phyloP scores from a whole-genome alignment of 2,888 invertebrate species.

The Leucoptera coffeella region DNA sequence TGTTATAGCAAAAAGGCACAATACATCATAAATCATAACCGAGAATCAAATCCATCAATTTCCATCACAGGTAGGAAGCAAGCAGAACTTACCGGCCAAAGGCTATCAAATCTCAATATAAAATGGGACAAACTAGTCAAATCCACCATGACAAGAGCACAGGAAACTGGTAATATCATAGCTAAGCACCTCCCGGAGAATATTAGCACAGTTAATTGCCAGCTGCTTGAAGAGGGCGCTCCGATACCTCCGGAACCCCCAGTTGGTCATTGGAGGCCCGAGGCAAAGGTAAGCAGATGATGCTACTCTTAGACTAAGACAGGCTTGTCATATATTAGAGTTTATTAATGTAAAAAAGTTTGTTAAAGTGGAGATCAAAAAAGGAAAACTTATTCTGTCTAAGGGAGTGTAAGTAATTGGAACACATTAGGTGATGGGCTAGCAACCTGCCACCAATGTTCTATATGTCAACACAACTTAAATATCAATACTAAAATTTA shows the following conservation, averaged over 20 bases:
- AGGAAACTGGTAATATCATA: slow-evolving; percentile 85
- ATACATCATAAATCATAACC: not conserved
- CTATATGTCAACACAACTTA: no score
- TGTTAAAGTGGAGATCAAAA: no score
- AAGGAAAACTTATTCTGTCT: no score
- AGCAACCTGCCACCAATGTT: no score
- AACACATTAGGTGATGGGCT: no score
- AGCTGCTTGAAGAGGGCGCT: slow-evolving; percentile 84
- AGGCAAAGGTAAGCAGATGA: slow-evolving; percentile 40
- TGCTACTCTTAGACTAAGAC: no score
- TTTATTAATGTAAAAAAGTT: no score
- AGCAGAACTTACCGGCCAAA: slow-evolving; percentile 77
- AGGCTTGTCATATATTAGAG: no score
- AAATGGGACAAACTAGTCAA: slow-evolving; percentile 75
- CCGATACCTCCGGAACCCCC: slow-evolving; percentile 94
- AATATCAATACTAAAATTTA: no score
- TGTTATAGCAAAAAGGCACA: not conserved
- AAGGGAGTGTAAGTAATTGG: no score
- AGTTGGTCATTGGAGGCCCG: slow-evolving; percentile 81
- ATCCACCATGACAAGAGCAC: slow-evolving; percentile 91
- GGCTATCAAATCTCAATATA: slow-evolving; percentile 69
- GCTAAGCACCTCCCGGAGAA: slow-evolving; percentile 59
- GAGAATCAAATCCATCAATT: not conserved
- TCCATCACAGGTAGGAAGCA: slow-evolving; percentile 65
- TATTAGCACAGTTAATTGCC: slow-evolving; percentile 56